Percentiles rank a stretch among this genome's conserved stretches.
phyloP scores from a whole-genome alignment of 2,113 vertebrate species.

The Mola mola region DNA sequence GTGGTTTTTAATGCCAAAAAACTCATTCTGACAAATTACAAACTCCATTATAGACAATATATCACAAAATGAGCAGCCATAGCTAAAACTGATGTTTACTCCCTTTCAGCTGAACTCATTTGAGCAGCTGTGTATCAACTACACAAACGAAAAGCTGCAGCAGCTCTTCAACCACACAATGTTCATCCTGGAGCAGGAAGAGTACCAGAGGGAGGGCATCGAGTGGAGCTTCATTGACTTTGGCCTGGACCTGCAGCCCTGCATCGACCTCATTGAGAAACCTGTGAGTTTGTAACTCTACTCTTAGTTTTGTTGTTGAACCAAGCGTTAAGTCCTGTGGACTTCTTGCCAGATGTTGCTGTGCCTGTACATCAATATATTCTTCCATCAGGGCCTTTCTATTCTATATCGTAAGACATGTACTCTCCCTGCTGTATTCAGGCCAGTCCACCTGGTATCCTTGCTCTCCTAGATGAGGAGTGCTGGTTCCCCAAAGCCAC shows the following conservation, averaged over 20 bases:
- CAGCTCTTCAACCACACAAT: slow-evolving; percentile 99
- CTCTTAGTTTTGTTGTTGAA: too few species aligned
- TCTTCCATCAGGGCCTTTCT: too few species aligned
- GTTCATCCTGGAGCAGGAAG: slow-evolving; percentile 99
- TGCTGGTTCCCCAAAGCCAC: slow-evolving; percentile 99
- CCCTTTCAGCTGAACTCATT: slow-evolving; percentile 93
- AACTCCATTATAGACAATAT: too few species aligned
- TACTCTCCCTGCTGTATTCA: slow-evolving; percentile 47
- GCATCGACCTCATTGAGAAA: slow-evolving; percentile 96
- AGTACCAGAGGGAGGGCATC: slow-evolving; percentile 97
- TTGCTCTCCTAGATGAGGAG: slow-evolving; percentile 96
- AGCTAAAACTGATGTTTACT: too few species aligned
- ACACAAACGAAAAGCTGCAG: slow-evolving; percentile 99
- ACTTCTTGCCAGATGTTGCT: not conserved
- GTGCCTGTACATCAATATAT: not conserved
- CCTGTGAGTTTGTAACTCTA: slow-evolving; percentile 85
- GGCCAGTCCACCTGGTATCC: slow-evolving; percentile 95
- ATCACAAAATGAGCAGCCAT: too few species aligned
- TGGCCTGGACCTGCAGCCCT: slow-evolving; percentile 95
- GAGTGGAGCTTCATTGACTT: slow-evolving; percentile 99
- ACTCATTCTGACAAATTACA: not conserved
- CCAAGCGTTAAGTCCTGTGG: not conserved
- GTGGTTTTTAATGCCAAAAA: not conserved
- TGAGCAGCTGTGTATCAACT: slow-evolving; percentile 98
- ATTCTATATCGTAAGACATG: not conserved